phyloP scores from a whole-genome alignment of 2,888 invertebrate genomes.

The Drosophila anomalata region DNA sequence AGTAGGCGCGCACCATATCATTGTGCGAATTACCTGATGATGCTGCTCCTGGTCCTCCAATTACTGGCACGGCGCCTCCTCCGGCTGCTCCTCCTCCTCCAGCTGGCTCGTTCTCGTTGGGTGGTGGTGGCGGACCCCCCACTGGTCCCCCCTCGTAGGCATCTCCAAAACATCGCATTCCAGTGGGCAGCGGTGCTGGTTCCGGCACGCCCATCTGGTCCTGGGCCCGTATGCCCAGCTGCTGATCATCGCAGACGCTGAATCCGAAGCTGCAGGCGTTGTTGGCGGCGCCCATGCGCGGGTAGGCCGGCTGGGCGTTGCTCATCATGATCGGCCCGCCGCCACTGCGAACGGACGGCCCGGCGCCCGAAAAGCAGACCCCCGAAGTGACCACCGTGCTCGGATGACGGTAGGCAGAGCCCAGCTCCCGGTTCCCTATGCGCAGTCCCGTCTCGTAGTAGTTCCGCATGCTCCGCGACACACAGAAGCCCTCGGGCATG shows the following conservation, averaged over 20 bases:
- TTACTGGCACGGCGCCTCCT: slow-evolving; percentile 41
- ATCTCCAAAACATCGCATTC: slow-evolving; percentile 44
- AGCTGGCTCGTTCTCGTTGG: slow-evolving; percentile 30
- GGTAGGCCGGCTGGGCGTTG: slow-evolving; percentile 10
- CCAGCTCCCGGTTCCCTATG: slow-evolving; percentile 71
- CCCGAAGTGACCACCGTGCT: slow-evolving; percentile 40
- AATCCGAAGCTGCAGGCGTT: background rate
- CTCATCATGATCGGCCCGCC: slow-evolving; percentile 23
- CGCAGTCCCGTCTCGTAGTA: slow-evolving; percentile 71
- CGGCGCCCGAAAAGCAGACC: slow-evolving; percentile 37
- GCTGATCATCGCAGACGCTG: slow-evolving; percentile 60
- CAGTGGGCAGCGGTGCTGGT: slow-evolving; percentile 54
- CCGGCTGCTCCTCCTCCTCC: background rate
- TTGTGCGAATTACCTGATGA: slow-evolving; percentile 61
- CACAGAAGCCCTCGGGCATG: slow-evolving; percentile 90
- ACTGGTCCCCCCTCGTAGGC: slow-evolving; percentile 38
- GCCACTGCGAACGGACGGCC: slow-evolving; percentile 49
- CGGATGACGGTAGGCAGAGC: slow-evolving; percentile 67
- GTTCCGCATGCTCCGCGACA: slow-evolving; percentile 82
- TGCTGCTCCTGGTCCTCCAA: slow-evolving; percentile 27
- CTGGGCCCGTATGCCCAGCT: slow-evolving; percentile 74
- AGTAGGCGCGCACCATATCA: slow-evolving; percentile 87
- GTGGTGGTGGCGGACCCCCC: slow-evolving; percentile 1
- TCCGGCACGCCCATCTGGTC: slow-evolving; percentile 82
- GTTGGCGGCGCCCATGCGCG: background rate